Base-by-base conservation (phyloP, 37 sponge, comb jelly and placozoan species). In the Chondrosia reniformis region DNA sequence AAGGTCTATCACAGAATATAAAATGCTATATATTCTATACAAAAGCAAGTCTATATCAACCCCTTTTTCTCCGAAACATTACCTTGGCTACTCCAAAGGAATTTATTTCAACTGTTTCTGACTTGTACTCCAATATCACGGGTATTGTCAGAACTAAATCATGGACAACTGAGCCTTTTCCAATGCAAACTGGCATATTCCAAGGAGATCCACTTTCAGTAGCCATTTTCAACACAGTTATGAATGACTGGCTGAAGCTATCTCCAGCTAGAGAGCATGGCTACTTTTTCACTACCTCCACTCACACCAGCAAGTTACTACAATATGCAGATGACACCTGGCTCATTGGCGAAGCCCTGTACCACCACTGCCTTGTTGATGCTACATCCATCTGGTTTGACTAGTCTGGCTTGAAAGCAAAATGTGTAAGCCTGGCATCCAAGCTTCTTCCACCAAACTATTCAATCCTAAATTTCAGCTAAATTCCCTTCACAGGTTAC, bases 311-410 rank as follows among this genome's bases (percentile, higher is more conserved):
- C 12, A 22, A 61, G 17, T 8, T 62, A 12, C 79, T 78, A 4
- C 79, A 78, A 32, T 78, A 78, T 39, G 79, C 79, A 27, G 79
- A 78, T 33, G 79, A 78, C 79, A 78, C 79, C 25, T 78, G 57
- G 39, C 59, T 76, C 41, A 57, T 76, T 7, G 40, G 36, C 6
- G 38, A 56, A 58, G 58, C 59, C 0, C 77, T 59, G 0, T 45
- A 57, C 40, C 33, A 40, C 57, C 77, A 33, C 12, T 17, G 0
- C 8, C 45, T 78, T 12, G 44, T 78, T 0, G 22, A 34, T n/a
- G 3, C n/a, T 21, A 38, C 44, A 12, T 44, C 61, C 15, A 34
- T 7, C 15, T 78, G 79, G 79, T 64, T 78, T 10, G 28, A 63
- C 33, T 78, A 64, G 79, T 40, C 79, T 0, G 63, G 63, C 36